Base-by-base conservation (phyloP, 2,888 invertebrate genomes). In the Zygaena filipendulae region DNA sequence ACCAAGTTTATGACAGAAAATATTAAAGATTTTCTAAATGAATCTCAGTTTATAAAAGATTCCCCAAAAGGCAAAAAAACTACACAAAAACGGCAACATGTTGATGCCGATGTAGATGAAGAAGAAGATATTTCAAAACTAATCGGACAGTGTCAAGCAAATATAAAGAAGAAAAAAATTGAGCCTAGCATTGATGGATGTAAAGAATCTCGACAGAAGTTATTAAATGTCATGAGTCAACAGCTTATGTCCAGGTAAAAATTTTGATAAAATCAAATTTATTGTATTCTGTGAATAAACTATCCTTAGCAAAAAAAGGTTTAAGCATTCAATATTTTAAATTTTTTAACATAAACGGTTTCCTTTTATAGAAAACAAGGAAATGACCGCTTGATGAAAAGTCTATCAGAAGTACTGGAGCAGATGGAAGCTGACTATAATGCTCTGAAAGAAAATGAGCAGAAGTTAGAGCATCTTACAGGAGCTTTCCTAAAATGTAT, bases 361-460 rank as follows among this genome's bases (percentile, higher is more conserved):
- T n/a, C n/a, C n/a, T n/a, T n/a, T n/a, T n/a, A n/a, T n/a, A 75
- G 75, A 33, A 72, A 69, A 40, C 49, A 59, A 41, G 49, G 45
- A 19, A 60, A 53, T 48, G 53, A 60, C 11, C 48, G 46, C 23
- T 39, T 75, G 10, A 40, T 63, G 4, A 60, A 55, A 29, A 54
- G 48, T 38, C 41, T 77, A 13, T 45, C 52, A 3, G 63, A 68
- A 38, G 45, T 71, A 2, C 42, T 63, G 33, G 36, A 40, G 8
- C 53, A 62, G 34, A 39, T 66, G 18, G 70, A 77, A 39, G 49
- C 52, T 27, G 77, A 77, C 39, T 54, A 59, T 36, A 55, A 47
- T 43, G 49, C 45, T 18, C 50, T 75, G 45, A 70, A 64, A 42
- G 68, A 69, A 18, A 74, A 74, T 54, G 64, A 72, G 37, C 60